Evolutionary conservation across 2,797 vertebrate species (phyloP).

Genomic region (Austrolebias charrua): DNA sequence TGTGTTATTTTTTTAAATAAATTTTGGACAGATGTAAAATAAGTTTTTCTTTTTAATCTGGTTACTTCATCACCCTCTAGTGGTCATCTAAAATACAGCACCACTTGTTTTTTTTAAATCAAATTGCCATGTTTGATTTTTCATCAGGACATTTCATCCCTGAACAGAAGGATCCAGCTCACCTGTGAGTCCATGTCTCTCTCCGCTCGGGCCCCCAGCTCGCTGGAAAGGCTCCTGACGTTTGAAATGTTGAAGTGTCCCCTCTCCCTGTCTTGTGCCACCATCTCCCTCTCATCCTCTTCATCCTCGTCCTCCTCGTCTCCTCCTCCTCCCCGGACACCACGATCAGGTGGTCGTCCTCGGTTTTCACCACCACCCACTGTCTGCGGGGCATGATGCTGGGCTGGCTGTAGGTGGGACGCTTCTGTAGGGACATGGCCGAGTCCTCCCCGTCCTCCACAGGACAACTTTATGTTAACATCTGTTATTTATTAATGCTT

Average conservation of each 20-base stretch:
- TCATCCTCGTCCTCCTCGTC: slow-evolving; percentile 79
- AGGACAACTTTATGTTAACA: background rate
- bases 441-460: slow-evolving; percentile 71
- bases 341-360: slow-evolving; percentile 81
- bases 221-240: slow-evolving; percentile 82
- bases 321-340: slow-evolving; percentile 81
- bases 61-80: background rate
- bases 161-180: slow-evolving; percentile 18
- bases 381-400: slow-evolving; percentile 89
- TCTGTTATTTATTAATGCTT: background rate
- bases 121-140: no score
- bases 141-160: background rate
- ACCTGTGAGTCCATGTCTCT: slow-evolving; percentile 84
- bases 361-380: slow-evolving; percentile 89
- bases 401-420: slow-evolving; percentile 82
- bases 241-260: slow-evolving; percentile 86
- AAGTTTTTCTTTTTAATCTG: no score
- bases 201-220: slow-evolving; percentile 63
- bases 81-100: background rate
- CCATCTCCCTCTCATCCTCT: slow-evolving; percentile 70
- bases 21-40: no score
- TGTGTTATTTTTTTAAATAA: no score
- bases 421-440: slow-evolving; percentile 53
- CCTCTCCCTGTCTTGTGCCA: slow-evolving; percentile 70
- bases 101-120: no score